A percentile compares a stretch with the other conserved stretches of the same genome.
Evolutionary conservation across 1,140 invertebrate genomes (phyloP).

Genomic region (Drosophila pseudoananassae): DNA sequence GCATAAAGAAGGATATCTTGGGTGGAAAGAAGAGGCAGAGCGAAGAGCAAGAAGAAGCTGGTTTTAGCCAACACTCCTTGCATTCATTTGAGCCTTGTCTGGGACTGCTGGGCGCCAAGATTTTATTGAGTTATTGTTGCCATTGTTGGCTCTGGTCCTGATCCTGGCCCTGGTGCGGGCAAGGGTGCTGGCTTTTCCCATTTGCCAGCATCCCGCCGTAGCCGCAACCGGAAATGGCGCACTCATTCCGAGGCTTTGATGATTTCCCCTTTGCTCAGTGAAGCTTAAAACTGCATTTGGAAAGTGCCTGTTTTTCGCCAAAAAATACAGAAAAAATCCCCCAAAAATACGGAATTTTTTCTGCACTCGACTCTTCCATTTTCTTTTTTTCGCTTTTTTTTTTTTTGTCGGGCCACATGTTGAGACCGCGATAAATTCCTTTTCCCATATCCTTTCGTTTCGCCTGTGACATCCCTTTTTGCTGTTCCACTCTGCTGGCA

Average conservation of each 20-base stretch:
- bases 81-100: constrained; percentile 36
- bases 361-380: neutral
- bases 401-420: constrained; percentile 9
- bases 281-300: constrained; percentile 55
- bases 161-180: constrained; percentile 1
- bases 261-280: constrained; percentile 35
- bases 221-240: constrained; percentile 37
- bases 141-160: constrained; percentile 34
- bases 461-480: constrained; percentile 2
- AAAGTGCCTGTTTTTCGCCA: constrained; percentile 18
- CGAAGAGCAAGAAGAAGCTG: constrained; percentile 6
- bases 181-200: constrained; percentile 1
- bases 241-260: constrained; percentile 41
- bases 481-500: constrained; percentile 26
- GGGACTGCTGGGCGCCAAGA: constrained; percentile 26
- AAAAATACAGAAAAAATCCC: constrained; percentile 11
- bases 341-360: neutral
- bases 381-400: neutral
- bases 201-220: neutral
- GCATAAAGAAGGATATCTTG: constrained; percentile 10
- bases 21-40: neutral
- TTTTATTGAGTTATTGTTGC: constrained; percentile 63
- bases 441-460: constrained; percentile 16
- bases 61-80: constrained; percentile 27
- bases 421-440: constrained; percentile 59